Conservation (phyloP, 2,113 vertebrate species). For the Sakesphorus luctuosus region DNA sequence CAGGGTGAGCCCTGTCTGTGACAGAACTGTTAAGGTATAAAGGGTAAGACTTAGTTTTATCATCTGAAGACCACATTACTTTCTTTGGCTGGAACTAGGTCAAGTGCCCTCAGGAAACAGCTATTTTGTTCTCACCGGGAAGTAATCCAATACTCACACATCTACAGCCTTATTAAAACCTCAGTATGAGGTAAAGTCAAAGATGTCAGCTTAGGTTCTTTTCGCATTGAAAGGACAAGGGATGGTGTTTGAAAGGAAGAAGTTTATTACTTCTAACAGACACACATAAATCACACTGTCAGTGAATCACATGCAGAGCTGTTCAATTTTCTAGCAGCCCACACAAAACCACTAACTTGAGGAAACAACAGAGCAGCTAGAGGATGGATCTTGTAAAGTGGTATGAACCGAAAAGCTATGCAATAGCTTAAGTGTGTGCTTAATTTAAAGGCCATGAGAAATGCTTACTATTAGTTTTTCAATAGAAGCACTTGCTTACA, state of each 20-base stretch:
- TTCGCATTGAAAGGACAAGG: background rate
- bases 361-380: background rate
- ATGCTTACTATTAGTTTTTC: background rate
- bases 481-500: background rate
- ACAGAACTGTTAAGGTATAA: background rate
- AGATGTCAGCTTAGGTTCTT: conserved; percentile 15
- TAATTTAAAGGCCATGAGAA: background rate
- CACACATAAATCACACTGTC: background rate
- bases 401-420: background rate
- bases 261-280: conserved; percentile 6
- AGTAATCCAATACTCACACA: conserved; percentile 37
- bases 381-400: background rate
- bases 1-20: background rate
- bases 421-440: background rate
- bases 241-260: background rate
- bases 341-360: background rate
- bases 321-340: background rate
- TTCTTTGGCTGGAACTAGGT: conserved; percentile 41
- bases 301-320: background rate
- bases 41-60: conserved; percentile 4
- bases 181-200: conserved; percentile 14
- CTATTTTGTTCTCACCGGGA: conserved; percentile 5
- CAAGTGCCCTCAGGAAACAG: conserved; percentile 51
- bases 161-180: conserved; percentile 48
- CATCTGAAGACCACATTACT: conserved; percentile 23